Evolutionary conservation across 2,888 invertebrate species (phyloP).

Genomic region (Papilio demoleus): DNA sequence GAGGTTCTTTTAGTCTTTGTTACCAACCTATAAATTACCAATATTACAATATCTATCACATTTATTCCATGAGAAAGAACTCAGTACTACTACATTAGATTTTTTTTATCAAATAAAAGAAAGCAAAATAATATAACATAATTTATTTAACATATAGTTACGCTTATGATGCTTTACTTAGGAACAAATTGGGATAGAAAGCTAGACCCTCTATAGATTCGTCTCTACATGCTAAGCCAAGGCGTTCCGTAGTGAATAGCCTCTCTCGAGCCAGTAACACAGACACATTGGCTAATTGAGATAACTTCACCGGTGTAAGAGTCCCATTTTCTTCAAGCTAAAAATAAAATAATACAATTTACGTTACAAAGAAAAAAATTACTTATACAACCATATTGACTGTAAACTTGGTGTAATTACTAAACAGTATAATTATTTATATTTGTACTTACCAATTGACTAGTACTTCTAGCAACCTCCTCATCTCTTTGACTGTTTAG

Average conservation of each 20-base stretch:
- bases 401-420: too few species aligned
- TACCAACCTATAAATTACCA: background rate
- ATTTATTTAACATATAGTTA: slow-evolving; percentile 49
- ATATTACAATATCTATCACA: too few species aligned
- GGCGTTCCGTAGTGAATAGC: slow-evolving; percentile 92
- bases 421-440: too few species aligned
- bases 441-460: slow-evolving; percentile 83
- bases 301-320: slow-evolving; percentile 93
- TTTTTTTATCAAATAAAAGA: background rate
- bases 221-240: slow-evolving; percentile 95
- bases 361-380: background rate
- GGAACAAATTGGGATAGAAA: slow-evolving; percentile 96
- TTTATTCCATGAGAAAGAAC: too few species aligned
- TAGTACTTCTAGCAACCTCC: slow-evolving; percentile 86
- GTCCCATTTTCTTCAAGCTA: slow-evolving; percentile 88
- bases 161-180: slow-evolving; percentile 68
- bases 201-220: slow-evolving; percentile 97
- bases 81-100: too few species aligned
- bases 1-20: slow-evolving; percentile 45
- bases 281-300: slow-evolving; percentile 92
- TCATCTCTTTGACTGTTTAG: slow-evolving; percentile 89
- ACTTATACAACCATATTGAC: too few species aligned
- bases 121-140: slow-evolving; percentile 42
- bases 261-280: slow-evolving; percentile 95
- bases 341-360: slow-evolving; percentile 53